These are phyloP conservation scores for Choreutis nemorana DNA, from an alignment of 2,888 invertebrate species.

Conservation along the genomic window DNA sequence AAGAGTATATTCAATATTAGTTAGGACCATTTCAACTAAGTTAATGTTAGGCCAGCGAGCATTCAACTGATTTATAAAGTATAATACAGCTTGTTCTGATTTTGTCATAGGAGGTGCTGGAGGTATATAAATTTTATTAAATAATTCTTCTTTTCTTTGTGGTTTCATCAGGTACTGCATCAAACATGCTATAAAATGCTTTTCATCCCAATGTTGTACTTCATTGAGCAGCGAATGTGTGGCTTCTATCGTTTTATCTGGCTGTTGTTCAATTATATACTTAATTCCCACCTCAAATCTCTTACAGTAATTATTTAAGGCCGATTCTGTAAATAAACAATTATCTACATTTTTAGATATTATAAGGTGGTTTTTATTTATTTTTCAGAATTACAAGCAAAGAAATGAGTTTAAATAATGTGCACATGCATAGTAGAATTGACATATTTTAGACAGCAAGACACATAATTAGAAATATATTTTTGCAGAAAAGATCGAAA, in stretches of 20 bases:
- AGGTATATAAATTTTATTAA: constrained; percentile 22
- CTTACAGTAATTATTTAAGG: constrained; percentile 18
- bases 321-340: constrained; percentile 25
- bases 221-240: no score
- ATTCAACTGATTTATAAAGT: constrained; percentile 27
- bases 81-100: constrained; percentile 41
- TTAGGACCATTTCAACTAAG: constrained; percentile 26
- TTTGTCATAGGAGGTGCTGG: constrained; percentile 43
- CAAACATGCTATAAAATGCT: constrained; percentile 29
- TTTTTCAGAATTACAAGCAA: not conserved
- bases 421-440: no score
- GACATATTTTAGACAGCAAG: no score
- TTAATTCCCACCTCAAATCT: constrained; percentile 27
- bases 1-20: constrained; percentile 36
- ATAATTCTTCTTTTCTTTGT: constrained; percentile 33
- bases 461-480: no score
- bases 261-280: constrained; percentile 18
- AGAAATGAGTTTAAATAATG: constrained; percentile 2
- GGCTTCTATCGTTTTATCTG: constrained; percentile 19
- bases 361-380: not conserved
- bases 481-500: not conserved
- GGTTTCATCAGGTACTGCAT: constrained; percentile 33
- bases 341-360: constrained; percentile 1
- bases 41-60: constrained; percentile 15
- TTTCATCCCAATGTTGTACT: constrained; percentile 21